These are phyloP conservation scores for Drosophila bifasciata DNA, from an alignment of 1,140 invertebrate species.

Conservation along the genomic window DNA sequence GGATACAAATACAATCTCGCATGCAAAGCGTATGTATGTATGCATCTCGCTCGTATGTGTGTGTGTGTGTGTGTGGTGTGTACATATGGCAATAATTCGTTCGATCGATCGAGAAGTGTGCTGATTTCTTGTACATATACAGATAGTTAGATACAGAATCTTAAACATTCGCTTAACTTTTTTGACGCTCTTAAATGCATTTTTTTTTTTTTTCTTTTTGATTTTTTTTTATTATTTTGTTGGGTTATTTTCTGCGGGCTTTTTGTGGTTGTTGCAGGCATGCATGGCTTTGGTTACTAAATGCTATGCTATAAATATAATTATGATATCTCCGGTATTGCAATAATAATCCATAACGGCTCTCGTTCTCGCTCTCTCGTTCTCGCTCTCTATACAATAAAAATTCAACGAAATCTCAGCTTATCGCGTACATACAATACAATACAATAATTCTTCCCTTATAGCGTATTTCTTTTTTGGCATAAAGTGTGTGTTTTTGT, in stretches of 20 bases:
- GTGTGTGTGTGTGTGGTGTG: too few species aligned
- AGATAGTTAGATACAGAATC: constrained; percentile 29
- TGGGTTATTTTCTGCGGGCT: too few species aligned
- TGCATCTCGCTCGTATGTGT: too few species aligned
- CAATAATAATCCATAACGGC: constrained; percentile 31
- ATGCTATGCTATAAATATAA: constrained; percentile 40
- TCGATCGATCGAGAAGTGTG: constrained; percentile 24
- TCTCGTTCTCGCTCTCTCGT: too few species aligned
- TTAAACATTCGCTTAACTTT: constrained; percentile 51
- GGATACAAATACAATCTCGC: too few species aligned
- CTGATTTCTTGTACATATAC: constrained; percentile 1
- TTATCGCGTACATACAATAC: constrained; percentile 20
- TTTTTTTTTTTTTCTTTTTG: constrained; percentile 66
- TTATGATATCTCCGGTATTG: constrained; percentile 37
- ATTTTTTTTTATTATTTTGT: constrained; percentile 24
- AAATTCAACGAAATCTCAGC: constrained; percentile 64
- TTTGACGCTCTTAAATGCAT: constrained; percentile 71
- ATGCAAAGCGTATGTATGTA: constrained; percentile 10
- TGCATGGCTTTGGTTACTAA: constrained; percentile 47
- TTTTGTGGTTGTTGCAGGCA: constrained; percentile 37
- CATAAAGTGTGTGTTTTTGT: constrained; percentile 52
- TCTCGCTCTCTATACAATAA: constrained; percentile 46
- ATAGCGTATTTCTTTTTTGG: constrained; percentile 47
- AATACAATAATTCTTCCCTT: constrained; percentile 1
- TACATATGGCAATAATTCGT: constrained; percentile 24